Percentiles rank a stretch among this genome's conserved stretches.
Conservation (phyloP, 1,140 invertebrate species). For the Heliconius hewitsoni region DNA sequence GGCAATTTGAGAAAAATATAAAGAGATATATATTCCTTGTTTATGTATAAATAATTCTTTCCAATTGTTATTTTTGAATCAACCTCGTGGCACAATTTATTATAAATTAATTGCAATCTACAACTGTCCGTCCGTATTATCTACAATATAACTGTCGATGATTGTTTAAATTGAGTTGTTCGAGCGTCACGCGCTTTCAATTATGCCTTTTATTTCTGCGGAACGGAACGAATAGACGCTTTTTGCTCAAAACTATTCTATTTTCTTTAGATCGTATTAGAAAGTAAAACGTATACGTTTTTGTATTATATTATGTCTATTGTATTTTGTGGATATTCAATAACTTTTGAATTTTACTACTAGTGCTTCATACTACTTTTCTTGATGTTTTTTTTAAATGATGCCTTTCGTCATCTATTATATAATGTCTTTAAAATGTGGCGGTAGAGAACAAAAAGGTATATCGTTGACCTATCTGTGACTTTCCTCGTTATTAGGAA, state of each 20-base stretch:
- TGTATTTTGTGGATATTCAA: not conserved
- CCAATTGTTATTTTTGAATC: not conserved
- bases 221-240: conserved; percentile 16
- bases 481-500: no score
- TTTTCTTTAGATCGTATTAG: conserved; percentile 17
- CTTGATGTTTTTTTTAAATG: no score
- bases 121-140: not conserved
- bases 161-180: conserved; percentile 25
- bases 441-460: no score
- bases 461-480: no score
- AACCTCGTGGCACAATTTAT: not conserved
- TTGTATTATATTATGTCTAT: not conserved
- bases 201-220: conserved; percentile 39
- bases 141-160: conserved; percentile 11
- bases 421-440: no score
- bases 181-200: conserved; percentile 36
- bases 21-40: no score
- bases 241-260: conserved; percentile 25
- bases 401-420: no score
- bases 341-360: not conserved
- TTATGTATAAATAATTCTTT: not conserved
- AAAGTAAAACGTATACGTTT: conserved; percentile 14
- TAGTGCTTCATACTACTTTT: not conserved
- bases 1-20: no score
- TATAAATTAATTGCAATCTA: not conserved